These are phyloP conservation scores for Cygnus atratus DNA, from an alignment of 2,113 vertebrate species.

Conservation along the genomic window DNA sequence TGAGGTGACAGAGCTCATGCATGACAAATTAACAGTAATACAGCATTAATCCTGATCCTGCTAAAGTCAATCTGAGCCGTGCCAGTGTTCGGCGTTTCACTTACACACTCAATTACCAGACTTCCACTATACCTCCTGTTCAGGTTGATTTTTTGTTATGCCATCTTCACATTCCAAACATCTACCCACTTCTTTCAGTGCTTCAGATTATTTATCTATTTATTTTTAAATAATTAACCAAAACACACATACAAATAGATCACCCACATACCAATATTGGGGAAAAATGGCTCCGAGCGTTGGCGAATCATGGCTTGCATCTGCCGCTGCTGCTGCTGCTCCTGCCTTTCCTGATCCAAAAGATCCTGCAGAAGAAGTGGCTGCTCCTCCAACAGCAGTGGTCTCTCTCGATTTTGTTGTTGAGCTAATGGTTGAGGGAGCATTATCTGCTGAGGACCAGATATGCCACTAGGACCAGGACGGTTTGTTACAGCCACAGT, in stretches of 20 bases:
- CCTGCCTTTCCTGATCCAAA: conserved; percentile 95
- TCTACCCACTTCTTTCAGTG: neutral
- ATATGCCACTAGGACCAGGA: conserved; percentile 63
- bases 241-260: neutral
- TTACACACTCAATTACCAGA: neutral
- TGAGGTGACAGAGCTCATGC: neutral
- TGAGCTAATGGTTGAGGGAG: conserved; percentile 78
- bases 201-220: neutral
- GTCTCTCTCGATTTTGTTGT: conserved; percentile 81
- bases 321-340: conserved; percentile 96
- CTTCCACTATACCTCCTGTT: neutral
- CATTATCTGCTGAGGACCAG: conserved; percentile 79
- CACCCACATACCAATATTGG: conserved; percentile 84
- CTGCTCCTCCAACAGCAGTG: conserved; percentile 92
- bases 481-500: conserved; percentile 75
- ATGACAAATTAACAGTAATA: neutral
- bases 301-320: conserved; percentile 97
- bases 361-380: conserved; percentile 96
- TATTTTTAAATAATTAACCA: neutral
- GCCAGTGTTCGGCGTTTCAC: neutral
- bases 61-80: neutral
- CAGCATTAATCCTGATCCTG: neutral
- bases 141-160: conserved; percentile 17
- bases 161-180: conserved; percentile 27
- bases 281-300: conserved; percentile 86